Evolutionary conservation across 2,797 vertebrate genomes (phyloP).

Genomic region (Sebastes paucispinis): DNA sequence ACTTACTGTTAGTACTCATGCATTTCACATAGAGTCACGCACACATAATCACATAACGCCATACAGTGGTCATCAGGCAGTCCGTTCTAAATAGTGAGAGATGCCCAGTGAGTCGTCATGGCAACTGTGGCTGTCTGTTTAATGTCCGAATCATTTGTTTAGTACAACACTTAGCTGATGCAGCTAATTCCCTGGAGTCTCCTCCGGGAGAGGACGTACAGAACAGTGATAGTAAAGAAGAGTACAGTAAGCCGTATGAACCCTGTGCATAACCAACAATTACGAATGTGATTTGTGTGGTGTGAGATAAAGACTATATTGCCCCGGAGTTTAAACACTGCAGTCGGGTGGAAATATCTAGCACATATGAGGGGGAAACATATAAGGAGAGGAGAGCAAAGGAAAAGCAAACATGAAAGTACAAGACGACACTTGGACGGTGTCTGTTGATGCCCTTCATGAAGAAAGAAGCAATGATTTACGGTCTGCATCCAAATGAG

Average conservation of each 20-base stretch:
- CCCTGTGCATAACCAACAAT: constrained; percentile 4
- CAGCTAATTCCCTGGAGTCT: constrained; percentile 27
- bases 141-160: constrained; percentile 61
- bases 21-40: background rate
- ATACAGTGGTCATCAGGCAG: constrained; percentile 39
- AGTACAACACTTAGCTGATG: constrained; percentile 41
- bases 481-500: constrained; percentile 16
- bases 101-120: constrained; percentile 60
- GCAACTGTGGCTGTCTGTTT: constrained; percentile 62
- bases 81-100: constrained; percentile 20
- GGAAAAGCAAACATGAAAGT: background rate
- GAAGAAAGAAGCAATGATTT: background rate
- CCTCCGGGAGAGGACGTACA: background rate
- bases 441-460: background rate
- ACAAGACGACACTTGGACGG: background rate
- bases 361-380: background rate
- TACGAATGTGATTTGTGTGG: constrained; percentile 1
- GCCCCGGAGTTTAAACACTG: background rate
- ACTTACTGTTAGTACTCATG: background rate
- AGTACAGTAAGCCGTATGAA: constrained; percentile 3
- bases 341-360: constrained; percentile 6
- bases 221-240: background rate
- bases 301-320: constrained; percentile 4
- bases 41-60: background rate
- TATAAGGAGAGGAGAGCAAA: background rate